These are phyloP conservation scores for Hipposideros larvatus DNA, from an alignment of 2,797 vertebrate genomes.

Conservation along the genomic window DNA sequence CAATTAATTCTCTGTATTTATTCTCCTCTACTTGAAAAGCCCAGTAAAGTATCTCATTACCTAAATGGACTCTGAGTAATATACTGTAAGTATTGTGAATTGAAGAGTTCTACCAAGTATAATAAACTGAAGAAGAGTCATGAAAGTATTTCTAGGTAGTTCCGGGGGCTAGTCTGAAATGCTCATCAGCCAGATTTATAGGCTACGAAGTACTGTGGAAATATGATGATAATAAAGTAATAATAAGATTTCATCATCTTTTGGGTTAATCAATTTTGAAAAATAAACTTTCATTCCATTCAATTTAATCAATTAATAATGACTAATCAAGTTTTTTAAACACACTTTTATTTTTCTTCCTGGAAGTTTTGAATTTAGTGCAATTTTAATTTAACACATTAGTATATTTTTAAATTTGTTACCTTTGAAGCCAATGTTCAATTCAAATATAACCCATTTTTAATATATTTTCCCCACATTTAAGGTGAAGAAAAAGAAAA, in stretches of 20 bases:
- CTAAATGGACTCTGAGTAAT: neutral
- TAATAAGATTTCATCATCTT: neutral
- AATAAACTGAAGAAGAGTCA: neutral
- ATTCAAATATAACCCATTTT: neutral
- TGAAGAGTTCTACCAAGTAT: neutral
- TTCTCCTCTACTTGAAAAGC: neutral
- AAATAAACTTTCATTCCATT: neutral
- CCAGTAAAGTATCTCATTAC: neutral
- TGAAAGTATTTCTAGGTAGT: neutral
- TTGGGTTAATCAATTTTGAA: neutral
- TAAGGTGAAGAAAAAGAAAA: neutral
- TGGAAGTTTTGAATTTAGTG: neutral
- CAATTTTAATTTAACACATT: neutral
- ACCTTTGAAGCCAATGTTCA: neutral
- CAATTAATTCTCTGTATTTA: neutral
- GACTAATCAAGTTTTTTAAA: neutral
- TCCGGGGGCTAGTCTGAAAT: neutral
- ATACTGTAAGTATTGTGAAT: neutral
- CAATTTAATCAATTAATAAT: neutral
- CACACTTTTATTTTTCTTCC: neutral
- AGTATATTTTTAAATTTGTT: neutral
- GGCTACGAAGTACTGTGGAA: neutral
- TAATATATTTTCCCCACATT: neutral
- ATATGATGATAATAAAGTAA: neutral
- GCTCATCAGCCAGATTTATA: neutral